phyloP scores from a whole-genome alignment of 2,888 invertebrate genomes.

The Leucoptera coffeella region DNA sequence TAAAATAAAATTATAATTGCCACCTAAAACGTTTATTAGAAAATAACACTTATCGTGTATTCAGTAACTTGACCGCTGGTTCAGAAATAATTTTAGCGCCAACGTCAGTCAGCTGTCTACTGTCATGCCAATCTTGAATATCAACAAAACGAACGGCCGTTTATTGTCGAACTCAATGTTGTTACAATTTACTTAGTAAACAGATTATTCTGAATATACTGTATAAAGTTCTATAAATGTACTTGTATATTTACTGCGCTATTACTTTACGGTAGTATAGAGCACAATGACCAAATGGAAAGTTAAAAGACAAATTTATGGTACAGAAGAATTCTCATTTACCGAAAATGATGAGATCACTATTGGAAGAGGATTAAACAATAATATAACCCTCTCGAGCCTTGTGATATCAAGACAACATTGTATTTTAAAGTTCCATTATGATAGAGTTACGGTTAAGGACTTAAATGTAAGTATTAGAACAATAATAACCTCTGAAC shows the following conservation, averaged over 20 bases:
- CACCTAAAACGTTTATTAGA: no score
- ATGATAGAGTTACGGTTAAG: slow-evolving; percentile 20
- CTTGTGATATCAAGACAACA: slow-evolving; percentile 35
- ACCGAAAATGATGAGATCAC: slow-evolving; percentile 24
- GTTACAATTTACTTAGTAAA: no score
- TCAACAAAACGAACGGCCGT: no score
- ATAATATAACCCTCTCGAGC: slow-evolving; percentile 23
- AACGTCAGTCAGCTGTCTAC: no score
- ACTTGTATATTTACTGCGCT: neutral
- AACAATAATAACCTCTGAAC: no score
- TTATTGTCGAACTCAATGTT: no score
- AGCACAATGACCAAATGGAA: slow-evolving; percentile 31
- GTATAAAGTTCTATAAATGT: neutral
- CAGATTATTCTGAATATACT: no score
- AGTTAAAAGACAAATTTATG: slow-evolving; percentile 20
- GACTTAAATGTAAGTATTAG: slow-evolving; percentile 23
- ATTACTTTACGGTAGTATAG: neutral
- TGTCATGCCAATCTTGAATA: no score
- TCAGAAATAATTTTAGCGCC: no score
- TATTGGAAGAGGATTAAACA: slow-evolving; percentile 25
- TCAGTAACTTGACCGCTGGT: no score
- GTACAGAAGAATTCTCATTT: slow-evolving; percentile 20
- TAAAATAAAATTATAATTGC: no score
- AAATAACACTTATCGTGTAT: no score
- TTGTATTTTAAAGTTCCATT: slow-evolving; percentile 20